phyloP scores from a whole-genome alignment of 2,113 vertebrate genomes.

The Macaca mulatta region DNA sequence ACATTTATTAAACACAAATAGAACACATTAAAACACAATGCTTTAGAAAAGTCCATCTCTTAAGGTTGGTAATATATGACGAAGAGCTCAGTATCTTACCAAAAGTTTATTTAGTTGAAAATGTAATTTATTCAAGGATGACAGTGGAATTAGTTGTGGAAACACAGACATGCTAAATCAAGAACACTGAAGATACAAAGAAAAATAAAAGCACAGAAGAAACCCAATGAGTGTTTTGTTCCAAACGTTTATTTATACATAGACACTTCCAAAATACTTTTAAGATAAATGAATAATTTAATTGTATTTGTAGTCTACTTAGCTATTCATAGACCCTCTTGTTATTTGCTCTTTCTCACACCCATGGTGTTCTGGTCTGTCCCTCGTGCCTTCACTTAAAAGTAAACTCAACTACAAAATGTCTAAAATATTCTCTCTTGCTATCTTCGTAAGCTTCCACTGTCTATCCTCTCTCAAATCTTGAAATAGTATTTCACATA shows the following conservation, averaged over 20 bases:
- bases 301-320: not conserved
- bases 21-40: not conserved
- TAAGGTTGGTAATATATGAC: not conserved
- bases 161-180: not conserved
- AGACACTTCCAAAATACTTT: not conserved
- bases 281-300: not conserved
- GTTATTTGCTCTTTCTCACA: not conserved
- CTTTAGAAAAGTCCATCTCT: not conserved
- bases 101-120: not conserved
- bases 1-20: not conserved
- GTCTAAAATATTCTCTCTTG: not conserved
- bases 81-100: not conserved
- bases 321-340: not conserved
- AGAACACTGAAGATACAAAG: constrained; percentile 5
- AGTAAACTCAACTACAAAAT: not conserved
- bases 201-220: not conserved
- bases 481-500: not conserved
- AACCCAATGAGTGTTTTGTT: not conserved
- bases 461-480: not conserved
- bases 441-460: not conserved
- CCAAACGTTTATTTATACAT: not conserved
- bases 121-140: not conserved
- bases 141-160: not conserved
- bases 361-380: not conserved
- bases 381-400: not conserved